A percentile compares a stretch with the other conserved stretches of the same genome.
Evolutionary conservation across 2,797 vertebrate genomes (phyloP).

Genomic region (Salarias fasciatus): DNA sequence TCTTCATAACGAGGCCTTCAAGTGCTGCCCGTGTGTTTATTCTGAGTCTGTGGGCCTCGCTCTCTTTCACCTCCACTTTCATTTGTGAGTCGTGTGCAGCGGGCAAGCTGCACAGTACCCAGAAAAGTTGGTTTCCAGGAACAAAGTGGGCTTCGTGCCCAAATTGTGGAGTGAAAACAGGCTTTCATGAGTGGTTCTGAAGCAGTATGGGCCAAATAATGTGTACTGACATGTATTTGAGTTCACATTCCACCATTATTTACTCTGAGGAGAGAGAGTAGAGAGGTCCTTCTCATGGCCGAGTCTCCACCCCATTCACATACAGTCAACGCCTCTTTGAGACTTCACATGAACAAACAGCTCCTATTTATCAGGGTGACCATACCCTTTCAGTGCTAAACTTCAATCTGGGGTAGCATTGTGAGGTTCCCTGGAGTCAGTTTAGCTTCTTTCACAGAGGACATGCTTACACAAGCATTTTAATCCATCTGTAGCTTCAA

Average conservation of each 20-base stretch:
- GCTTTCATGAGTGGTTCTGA: not conserved
- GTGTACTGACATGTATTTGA: constrained; percentile 51
- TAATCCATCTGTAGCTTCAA: too few relatives aligned
- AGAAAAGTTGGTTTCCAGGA: not conserved
- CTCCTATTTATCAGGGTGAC: too few relatives aligned
- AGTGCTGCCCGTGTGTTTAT: constrained; percentile 60
- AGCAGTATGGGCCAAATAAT: constrained; percentile 29
- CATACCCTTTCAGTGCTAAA: too few relatives aligned
- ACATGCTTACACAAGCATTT: too few relatives aligned
- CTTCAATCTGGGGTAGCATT: too few relatives aligned
- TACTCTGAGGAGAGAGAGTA: constrained; percentile 37
- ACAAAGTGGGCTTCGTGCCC: too few relatives aligned
- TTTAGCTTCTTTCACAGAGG: too few relatives aligned
- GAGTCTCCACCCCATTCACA: constrained; percentile 2
- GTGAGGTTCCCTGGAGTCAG: too few relatives aligned
- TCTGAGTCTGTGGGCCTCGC: constrained; percentile 32
- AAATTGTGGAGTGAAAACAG: too few relatives aligned
- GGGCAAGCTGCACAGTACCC: not conserved
- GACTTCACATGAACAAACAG: constrained; percentile 2
- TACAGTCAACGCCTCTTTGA: constrained; percentile 16
- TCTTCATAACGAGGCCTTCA: constrained; percentile 73
- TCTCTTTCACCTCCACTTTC: constrained; percentile 35
- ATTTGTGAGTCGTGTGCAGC: constrained; percentile 3
- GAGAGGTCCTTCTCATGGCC: constrained; percentile 40
- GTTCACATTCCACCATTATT: constrained; percentile 67